phyloP scores from a whole-genome alignment of 2,797 vertebrate species.

The Gymnoscopelus microlampas region DNA sequence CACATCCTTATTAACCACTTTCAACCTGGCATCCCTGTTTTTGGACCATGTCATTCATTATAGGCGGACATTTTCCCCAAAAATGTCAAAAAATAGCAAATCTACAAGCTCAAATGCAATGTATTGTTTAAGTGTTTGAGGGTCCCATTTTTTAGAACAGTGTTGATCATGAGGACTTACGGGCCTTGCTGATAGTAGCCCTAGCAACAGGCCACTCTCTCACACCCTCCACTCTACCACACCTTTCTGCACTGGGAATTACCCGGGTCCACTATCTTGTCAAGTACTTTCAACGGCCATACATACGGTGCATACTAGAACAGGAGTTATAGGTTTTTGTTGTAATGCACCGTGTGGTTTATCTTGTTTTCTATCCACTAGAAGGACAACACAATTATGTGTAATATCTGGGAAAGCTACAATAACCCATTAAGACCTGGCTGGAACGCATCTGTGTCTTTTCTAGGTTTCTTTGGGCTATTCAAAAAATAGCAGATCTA shows the following conservation, averaged over 20 bases:
- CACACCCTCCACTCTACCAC: slow-evolving; percentile 3
- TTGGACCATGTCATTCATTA: too few species aligned
- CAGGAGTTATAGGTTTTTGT: slow-evolving; percentile 21
- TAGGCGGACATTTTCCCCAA: too few species aligned
- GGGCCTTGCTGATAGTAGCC: background rate
- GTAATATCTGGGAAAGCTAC: slow-evolving; percentile 27
- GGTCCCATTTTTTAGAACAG: background rate
- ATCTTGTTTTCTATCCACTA: slow-evolving; percentile 9
- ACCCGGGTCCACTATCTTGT: background rate
- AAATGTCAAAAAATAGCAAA: too few species aligned
- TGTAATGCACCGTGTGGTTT: slow-evolving; percentile 8
- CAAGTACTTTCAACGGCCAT: background rate
- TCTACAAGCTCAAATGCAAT: too few species aligned
- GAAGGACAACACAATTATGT: background rate
- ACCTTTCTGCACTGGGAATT: slow-evolving; percentile 9
- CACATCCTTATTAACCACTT: background rate
- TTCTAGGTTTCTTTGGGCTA: too few species aligned
- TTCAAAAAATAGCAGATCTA: too few species aligned
- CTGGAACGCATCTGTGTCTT: too few species aligned
- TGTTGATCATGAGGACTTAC: background rate
- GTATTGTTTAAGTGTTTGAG: too few species aligned
- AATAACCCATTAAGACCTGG: background rate
- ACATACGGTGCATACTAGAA: background rate
- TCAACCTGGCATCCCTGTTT: too few species aligned
- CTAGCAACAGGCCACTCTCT: slow-evolving; percentile 2